Evolutionary conservation across 1,140 invertebrate species (phyloP), one percentile per base, ranked within the genome.

Genomic region (Meloidogyne chitwoodi): DNA sequence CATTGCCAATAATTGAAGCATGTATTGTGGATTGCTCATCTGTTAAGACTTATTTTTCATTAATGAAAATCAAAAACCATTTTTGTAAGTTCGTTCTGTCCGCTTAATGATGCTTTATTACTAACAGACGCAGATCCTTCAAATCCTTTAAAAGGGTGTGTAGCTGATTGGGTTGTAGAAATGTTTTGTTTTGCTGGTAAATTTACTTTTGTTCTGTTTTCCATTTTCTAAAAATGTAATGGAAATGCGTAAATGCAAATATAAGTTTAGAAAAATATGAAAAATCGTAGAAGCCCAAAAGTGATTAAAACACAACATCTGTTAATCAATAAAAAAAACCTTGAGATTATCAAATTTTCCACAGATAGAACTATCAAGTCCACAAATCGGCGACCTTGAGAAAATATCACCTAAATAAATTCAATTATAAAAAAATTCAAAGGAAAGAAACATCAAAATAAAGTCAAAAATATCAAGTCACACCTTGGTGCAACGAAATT

Each of bases 301-400:
- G n/a, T n/a, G n/a, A n/a, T n/a, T n/a, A n/a, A n/a, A n/a, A n/a
- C n/a, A n/a, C n/a, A n/a, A n/a, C n/a, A n/a, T n/a, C n/a, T n/a
- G n/a, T n/a, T n/a, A n/a, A n/a, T n/a, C n/a, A n/a, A n/a, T n/a
- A n/a, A n/a, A n/a, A n/a, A n/a, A n/a, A 31, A 83, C 80, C 31
- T 85, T 85, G 56, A 86, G 87, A 76, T 87, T 87, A 34, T 83
- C 84, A 48, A 82, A 87, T 82, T 87, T 86, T 62, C 85, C 77
- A 86, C 86, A 86, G 22, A 87, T 75, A n/a, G 84, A 78, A n/a
- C 86, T 85, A 44, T 86, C 85, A 22, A 85, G 72, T 14, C 85
- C 86, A 68, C 63, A 72, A 73, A 87, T 87, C 6, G 85, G 85
- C 56, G 77, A 75, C 3, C 84, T 85, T 44, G 83, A 31, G 29